These are phyloP conservation scores for Clusia tigrina DNA, from an alignment of 2,888 invertebrate species.

Conservation along the genomic window DNA sequence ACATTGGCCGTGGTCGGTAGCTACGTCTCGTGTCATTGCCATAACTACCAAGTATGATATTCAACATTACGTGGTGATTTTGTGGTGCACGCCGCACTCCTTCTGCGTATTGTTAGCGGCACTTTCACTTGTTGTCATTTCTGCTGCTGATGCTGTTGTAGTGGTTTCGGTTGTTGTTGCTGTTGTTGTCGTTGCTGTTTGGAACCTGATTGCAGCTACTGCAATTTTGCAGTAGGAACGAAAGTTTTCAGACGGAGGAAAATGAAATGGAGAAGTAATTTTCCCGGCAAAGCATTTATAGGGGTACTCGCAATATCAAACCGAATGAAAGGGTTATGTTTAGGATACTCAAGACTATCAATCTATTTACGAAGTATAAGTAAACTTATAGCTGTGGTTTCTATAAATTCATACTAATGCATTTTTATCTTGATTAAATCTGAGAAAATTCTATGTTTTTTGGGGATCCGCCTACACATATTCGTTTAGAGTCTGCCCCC, in stretches of 20 bases:
- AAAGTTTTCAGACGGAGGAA: neutral
- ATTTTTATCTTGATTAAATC: too few species aligned
- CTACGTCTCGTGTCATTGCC: constrained; percentile 50
- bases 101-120: neutral
- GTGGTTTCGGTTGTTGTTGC: neutral
- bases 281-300: too few species aligned
- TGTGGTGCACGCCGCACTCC: neutral
- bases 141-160: neutral
- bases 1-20: constrained; percentile 22
- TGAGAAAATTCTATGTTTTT: too few species aligned
- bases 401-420: too few species aligned
- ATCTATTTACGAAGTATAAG: neutral
- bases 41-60: constrained; percentile 57
- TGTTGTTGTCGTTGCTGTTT: constrained; percentile 20
- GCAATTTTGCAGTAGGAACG: neutral
- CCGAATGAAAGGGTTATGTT: too few species aligned
- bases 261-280: too few species aligned
- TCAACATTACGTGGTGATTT: constrained; percentile 28
- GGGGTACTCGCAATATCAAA: too few species aligned
- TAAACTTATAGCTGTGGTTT: too few species aligned
- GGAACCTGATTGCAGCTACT: neutral
- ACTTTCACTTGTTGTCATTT: constrained; percentile 5
- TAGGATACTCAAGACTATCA: too few species aligned
- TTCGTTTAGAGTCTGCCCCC: too few species aligned
- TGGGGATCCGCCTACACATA: too few species aligned